A percentile compares a stretch with the other conserved stretches of the same genome.
These are phyloP conservation scores for Tholera decimalis DNA, from an alignment of 2,888 invertebrate genomes.

Conservation along the genomic window DNA sequence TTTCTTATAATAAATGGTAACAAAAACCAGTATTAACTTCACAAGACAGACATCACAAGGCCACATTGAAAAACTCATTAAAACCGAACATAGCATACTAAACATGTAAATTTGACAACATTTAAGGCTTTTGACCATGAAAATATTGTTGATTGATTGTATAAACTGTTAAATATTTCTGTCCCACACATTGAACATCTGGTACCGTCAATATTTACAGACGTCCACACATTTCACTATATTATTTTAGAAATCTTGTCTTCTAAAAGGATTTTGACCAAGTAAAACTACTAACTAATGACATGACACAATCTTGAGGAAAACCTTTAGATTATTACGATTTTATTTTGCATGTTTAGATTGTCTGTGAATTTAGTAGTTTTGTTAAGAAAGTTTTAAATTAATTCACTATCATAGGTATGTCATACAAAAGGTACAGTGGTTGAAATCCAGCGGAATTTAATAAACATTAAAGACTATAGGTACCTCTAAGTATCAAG, in stretches of 20 bases:
- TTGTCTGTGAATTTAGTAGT: background rate
- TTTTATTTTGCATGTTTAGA: too few species aligned
- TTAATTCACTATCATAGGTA: background rate
- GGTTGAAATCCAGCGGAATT: too few species aligned
- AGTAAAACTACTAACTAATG: slow-evolving; percentile 1
- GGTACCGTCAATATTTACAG: background rate
- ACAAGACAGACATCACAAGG: slow-evolving; percentile 19
- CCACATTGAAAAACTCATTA: slow-evolving; percentile 17
- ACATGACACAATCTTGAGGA: slow-evolving; percentile 20
- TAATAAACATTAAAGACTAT: slow-evolving; percentile 7
- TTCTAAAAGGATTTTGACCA: slow-evolving; percentile 1
- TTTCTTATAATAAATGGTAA: too few species aligned
- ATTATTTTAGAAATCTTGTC: background rate
- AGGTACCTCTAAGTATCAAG: slow-evolving; percentile 17
- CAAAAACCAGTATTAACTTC: background rate
- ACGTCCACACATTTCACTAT: background rate
- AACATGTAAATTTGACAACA: slow-evolving; percentile 36
- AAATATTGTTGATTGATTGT: slow-evolving; percentile 8
- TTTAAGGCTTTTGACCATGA: slow-evolving; percentile 38
- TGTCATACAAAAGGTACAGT: slow-evolving; percentile 23
- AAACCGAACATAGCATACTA: slow-evolving; percentile 11
- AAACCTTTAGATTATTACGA: slow-evolving; percentile 7
- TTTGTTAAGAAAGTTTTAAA: background rate
- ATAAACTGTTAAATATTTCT: slow-evolving; percentile 2
- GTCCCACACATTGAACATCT: background rate